Evolutionary conservation across 1,140 invertebrate genomes (phyloP), one percentile per base, ranked within the genome.

Genomic region (Trichomalopsis sarcophagae): DNA sequence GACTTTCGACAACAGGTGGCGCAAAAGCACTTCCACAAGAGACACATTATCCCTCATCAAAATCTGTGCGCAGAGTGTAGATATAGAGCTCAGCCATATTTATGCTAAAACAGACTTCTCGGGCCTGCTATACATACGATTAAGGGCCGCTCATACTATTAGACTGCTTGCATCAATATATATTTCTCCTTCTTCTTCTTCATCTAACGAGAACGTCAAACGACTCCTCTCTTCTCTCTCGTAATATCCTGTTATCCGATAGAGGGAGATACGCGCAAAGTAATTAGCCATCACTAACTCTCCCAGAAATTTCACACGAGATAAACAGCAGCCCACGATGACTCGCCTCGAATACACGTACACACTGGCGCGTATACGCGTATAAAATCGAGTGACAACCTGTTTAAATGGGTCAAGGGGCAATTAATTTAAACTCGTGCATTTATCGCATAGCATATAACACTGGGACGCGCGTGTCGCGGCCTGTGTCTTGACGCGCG

Each of bases 251-350:
- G 7, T 27, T 9, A 13, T 36, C 33, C 33, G 5, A 36, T 40
- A 21, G 10, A 71, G 23, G 23, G 44, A 36, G 11, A 66, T 10
- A 47, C 13, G 36, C 23, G 47, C 68, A 36, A 21, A 74, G 50
- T 17, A 62, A 73, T 75, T 50, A 44, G 2, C 17, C 66, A 75
- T 75, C 81, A 3, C 21, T n/a, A 2, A 21, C 11, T n/a, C 71
- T 17, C 27, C 13, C 30, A 76, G 6, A 82, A 76, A 75, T 66
- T 82, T 82, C 81, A 66, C 73, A 82, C 81, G 50, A 82, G 73
- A 82, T 82, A 76, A 82, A 62, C 13, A 81, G 71, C 50, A 73
- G n/a, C 5, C 47, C 9, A 21, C 9, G 27, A 17, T 7, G 30
- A 55, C 69, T 55, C 1, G 47, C 4, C 10, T 50, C 47, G n/a